Evolutionary conservation across 2,797 vertebrate genomes (phyloP).

Genomic region (Myotis daubentonii): DNA sequence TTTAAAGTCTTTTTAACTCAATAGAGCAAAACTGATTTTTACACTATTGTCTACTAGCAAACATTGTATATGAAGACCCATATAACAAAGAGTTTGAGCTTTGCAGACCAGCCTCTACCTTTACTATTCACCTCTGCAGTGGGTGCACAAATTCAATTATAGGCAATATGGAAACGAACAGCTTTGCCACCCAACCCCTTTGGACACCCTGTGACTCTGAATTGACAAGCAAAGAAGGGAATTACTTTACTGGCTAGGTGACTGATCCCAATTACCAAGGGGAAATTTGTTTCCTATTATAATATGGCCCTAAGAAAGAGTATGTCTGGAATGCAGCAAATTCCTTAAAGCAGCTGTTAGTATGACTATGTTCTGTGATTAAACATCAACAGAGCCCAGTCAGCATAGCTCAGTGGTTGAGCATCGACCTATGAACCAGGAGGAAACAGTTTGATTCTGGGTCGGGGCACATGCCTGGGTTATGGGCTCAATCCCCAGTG

Average conservation of each 20-base stretch:
- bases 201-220: not conserved
- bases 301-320: not conserved
- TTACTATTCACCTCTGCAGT: not conserved
- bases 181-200: not conserved
- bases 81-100: not conserved
- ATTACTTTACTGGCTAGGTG: not conserved
- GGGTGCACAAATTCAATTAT: not conserved
- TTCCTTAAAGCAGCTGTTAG: not conserved
- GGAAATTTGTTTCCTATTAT: not conserved
- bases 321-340: not conserved
- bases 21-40: not conserved
- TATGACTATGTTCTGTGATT: not conserved
- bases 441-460: not conserved
- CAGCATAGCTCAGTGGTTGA: not conserved
- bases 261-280: not conserved
- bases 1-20: not conserved
- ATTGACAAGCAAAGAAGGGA: not conserved
- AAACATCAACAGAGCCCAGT: not conserved
- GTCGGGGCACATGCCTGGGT: not conserved
- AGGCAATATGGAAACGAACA: not conserved
- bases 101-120: not conserved
- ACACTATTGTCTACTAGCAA: not conserved
- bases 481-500: not conserved
- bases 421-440: not conserved
- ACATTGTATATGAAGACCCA: not conserved